A percentile compares a stretch with the other conserved stretches of the same genome.
phyloP scores from a whole-genome alignment of 2,113 vertebrate species.

The Crotophaga sulcirostris region DNA sequence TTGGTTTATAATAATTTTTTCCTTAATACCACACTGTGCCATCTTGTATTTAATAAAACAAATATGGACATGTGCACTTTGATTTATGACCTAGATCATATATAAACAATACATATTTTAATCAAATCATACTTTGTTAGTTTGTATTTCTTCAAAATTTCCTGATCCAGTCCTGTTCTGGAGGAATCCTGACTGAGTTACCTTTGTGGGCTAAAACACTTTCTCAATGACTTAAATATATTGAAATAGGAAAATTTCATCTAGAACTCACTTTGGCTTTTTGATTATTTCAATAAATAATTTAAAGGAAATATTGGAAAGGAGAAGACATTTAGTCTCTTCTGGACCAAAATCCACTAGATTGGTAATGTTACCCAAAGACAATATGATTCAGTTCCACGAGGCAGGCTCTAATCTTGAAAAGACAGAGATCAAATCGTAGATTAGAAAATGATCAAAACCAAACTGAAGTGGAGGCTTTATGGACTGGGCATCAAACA shows the following conservation, averaged over 20 bases:
- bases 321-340: neutral
- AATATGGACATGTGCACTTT: neutral
- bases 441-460: neutral
- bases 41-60: neutral
- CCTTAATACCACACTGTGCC: neutral
- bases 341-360: neutral
- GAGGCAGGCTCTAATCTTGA: neutral
- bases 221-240: neutral
- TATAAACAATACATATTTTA: neutral
- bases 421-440: neutral
- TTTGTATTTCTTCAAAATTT: neutral
- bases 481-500: neutral
- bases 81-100: neutral
- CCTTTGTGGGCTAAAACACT: neutral
- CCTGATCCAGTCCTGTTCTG: neutral
- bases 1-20: rapidly evolving
- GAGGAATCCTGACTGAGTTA: neutral
- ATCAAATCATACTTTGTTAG: neutral
- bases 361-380: neutral
- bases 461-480: neutral
- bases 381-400: neutral
- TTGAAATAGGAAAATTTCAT: neutral
- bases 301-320: neutral
- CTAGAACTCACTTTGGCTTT: neutral
- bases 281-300: neutral